Percentiles rank a stretch among this genome's conserved stretches.
phyloP scores from a whole-genome alignment of 2,113 vertebrate species.

The Alligator mississippiensis region DNA sequence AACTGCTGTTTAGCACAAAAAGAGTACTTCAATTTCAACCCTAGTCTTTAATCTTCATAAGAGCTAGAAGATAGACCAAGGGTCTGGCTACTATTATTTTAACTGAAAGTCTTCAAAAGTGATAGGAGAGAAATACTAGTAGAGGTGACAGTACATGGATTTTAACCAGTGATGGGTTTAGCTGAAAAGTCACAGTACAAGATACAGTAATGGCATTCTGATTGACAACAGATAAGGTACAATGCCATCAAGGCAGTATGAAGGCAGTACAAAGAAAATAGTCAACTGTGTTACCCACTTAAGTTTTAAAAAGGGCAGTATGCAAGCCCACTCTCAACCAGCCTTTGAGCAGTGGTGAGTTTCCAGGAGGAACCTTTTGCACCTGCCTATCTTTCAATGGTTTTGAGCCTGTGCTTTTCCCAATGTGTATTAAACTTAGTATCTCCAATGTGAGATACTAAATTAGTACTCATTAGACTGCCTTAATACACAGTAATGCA shows the following conservation, averaged over 20 bases:
- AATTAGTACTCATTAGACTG: too few relatives aligned
- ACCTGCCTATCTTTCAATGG: neutral
- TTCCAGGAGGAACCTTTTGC: too few relatives aligned
- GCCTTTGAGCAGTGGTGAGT: neutral
- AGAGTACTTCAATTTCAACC: neutral
- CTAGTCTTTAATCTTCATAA: neutral
- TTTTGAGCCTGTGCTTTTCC: neutral
- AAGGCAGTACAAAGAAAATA: neutral
- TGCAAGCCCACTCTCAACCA: neutral
- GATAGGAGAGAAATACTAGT: neutral
- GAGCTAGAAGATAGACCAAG: neutral
- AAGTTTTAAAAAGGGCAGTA: neutral
- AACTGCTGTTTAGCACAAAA: too few relatives aligned
- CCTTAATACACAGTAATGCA: too few relatives aligned
- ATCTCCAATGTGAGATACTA: too few relatives aligned
- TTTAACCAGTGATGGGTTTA: accelerated
- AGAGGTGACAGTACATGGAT: neutral
- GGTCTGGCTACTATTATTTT: neutral
- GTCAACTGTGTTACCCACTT: neutral
- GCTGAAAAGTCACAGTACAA: neutral
- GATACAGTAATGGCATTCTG: neutral
- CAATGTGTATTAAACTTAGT: too few relatives aligned
- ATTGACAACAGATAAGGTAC: too few relatives aligned
- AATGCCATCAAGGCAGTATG: accelerated
- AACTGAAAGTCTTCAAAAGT: neutral